Evolutionary conservation across 2,113 vertebrate genomes (phyloP).

Genomic region (Pimephales promelas): DNA sequence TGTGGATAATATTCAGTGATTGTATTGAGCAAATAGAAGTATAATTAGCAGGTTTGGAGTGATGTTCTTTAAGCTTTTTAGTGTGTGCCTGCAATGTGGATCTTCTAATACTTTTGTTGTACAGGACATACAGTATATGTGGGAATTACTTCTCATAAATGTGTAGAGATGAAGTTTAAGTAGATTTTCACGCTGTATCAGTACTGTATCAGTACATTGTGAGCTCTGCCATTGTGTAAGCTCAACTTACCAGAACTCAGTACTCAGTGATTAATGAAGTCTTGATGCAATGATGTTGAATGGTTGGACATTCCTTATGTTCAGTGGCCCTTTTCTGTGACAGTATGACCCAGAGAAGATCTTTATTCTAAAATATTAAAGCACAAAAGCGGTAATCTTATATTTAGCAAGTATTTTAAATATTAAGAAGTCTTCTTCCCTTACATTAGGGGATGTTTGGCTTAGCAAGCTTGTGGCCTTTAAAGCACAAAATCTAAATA

Average conservation of each 20-base stretch:
- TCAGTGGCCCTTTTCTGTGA: conserved; percentile 13
- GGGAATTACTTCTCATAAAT: conserved; percentile 23
- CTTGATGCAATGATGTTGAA: conserved; percentile 12
- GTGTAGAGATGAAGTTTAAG: conserved; percentile 12
- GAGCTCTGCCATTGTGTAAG: neutral
- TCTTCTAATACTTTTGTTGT: conserved; percentile 20
- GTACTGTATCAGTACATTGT: conserved; percentile 56
- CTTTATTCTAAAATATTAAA: conserved; percentile 15
- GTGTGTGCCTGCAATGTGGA: conserved; percentile 5
- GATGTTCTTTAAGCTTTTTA: conserved; percentile 22
- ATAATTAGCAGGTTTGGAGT: conserved; percentile 18
- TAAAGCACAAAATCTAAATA: conserved; percentile 11
- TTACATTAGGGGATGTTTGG: conserved; percentile 43
- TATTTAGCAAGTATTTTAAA: conserved; percentile 19
- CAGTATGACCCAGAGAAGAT: neutral
- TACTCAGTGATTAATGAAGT: conserved; percentile 28
- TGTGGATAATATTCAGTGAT: conserved; percentile 28
- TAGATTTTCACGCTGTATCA: conserved; percentile 24
- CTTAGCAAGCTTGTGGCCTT: conserved; percentile 36
- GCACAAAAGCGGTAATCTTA: conserved; percentile 35
- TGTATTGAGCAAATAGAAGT: conserved; percentile 43
- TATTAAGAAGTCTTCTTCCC: conserved; percentile 18
- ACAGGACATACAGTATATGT: conserved; percentile 39
- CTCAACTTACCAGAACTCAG: conserved; percentile 31
- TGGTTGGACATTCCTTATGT: conserved; percentile 22